Percentiles rank a stretch among this genome's conserved stretches.
These are phyloP conservation scores for Panthera tigris DNA, from an alignment of 2,113 vertebrate genomes.

Conservation along the genomic window DNA sequence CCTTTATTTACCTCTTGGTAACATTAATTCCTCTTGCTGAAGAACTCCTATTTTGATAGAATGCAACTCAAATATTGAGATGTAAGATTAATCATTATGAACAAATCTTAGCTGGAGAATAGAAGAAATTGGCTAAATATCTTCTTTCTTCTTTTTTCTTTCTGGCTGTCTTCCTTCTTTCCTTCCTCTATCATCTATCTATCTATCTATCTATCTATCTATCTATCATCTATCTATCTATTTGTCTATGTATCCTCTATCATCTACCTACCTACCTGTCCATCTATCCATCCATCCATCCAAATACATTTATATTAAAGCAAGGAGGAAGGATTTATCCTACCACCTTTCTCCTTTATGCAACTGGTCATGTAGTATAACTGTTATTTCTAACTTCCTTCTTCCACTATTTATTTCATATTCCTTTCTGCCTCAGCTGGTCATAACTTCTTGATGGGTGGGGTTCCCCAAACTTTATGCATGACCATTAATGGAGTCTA, in stretches of 20 bases:
- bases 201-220: too few species aligned
- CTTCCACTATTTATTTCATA: neutral
- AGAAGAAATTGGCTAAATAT: neutral
- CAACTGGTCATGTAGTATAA: neutral
- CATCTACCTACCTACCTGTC: too few species aligned
- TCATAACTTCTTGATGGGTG: neutral
- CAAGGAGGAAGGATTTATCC: neutral
- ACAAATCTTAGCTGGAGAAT: neutral
- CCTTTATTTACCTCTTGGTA: neutral
- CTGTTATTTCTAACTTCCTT: neutral
- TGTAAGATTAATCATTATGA: neutral
- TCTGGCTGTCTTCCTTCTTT: neutral
- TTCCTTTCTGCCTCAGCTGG: neutral
- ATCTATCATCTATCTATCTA: neutral
- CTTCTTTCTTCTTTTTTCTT: neutral
- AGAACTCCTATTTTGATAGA: neutral
- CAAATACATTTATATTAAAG: neutral
- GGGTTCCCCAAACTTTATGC: neutral
- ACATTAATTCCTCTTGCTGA: neutral
- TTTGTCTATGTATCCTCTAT: neutral
- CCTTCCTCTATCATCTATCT: neutral
- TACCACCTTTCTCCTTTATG: neutral
- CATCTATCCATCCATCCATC: neutral
- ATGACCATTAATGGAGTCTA: neutral
- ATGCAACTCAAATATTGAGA: neutral